Evolutionary conservation across 2,113 vertebrate species (phyloP), one percentile per base, ranked within the genome.

Genomic region (Paedocypris sp.): DNA sequence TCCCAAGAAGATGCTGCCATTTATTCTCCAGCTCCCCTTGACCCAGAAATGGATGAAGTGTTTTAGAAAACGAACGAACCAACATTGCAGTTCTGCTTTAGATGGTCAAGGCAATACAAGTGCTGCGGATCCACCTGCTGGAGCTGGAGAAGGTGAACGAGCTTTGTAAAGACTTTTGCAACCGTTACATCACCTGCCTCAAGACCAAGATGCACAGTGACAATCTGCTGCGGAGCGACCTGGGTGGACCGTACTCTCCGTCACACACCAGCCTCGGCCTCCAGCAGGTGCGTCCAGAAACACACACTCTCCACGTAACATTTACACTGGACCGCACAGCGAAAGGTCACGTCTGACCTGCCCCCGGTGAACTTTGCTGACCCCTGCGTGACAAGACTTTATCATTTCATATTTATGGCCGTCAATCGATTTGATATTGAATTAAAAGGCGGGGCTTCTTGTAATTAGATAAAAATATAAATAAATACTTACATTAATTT

Each of bases 181-280:
- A 98, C 74, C 95, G 94, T 18, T 98, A 98, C 66, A 98, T 98
- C 85, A 97, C 95, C 79, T 98, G 95, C 83, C 93, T 98, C 80
- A 97, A 98, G 86, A 98, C 93, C 74, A 98, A 98, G 90, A 97
- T 98, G 94, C 93, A 98, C 88, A 98, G 94, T 0, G 95, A 98
- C 79, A 98, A 98, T 88, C 90, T 98, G 79, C 93, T 98, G 75
- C 92, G 95, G 75, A 98, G 95, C 0, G 94, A 98, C 80, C 82
- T 98, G 8, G 93, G 92, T 62, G 92, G 92, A 0, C 92, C 95
- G 18, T 98, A 98, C 66, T 98, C 95, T 64, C 95, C 94, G 9
- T 86, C 88, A 64, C 91, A 94, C 74, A 90, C 91, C 79, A 91
- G 86, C 79, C 88, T 95, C 78, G 90, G 85, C 81, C 87, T 97